phyloP scores from a whole-genome alignment of 53 echinoderm and acorn worm genomes.

The Hippasteria phrygiana region DNA sequence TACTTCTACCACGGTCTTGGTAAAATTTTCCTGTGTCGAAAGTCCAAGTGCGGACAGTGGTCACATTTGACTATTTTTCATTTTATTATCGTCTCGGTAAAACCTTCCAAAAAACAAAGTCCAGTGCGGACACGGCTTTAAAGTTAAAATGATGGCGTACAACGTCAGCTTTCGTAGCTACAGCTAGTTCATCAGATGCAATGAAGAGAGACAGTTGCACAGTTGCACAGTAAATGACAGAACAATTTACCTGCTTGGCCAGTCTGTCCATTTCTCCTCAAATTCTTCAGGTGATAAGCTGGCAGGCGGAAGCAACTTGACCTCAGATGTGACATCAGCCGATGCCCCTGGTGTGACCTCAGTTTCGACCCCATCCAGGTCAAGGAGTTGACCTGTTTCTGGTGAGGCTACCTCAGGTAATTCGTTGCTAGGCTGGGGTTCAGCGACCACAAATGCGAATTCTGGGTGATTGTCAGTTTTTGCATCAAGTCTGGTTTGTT shows the following conservation, averaged over 20 bases:
- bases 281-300: slow-evolving; percentile 77
- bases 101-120: too few relatives aligned
- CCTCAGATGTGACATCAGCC: not conserved
- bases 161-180: too few relatives aligned
- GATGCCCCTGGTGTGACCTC: not conserved
- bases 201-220: too few relatives aligned
- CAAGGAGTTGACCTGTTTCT: slow-evolving; percentile 56
- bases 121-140: too few relatives aligned
- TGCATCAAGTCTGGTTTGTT: slow-evolving; percentile 14
- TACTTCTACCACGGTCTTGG: too few relatives aligned
- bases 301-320: slow-evolving; percentile 26
- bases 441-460: not conserved
- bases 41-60: too few relatives aligned
- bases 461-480: not conserved
- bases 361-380: slow-evolving; percentile 41
- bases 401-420: not conserved
- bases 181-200: too few relatives aligned
- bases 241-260: slow-evolving; percentile 79
- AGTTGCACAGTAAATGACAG: too few relatives aligned
- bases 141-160: too few relatives aligned
- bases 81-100: too few relatives aligned
- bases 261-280: slow-evolving; percentile 83
- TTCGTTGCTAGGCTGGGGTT: not conserved
- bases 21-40: too few relatives aligned
- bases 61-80: too few relatives aligned